Percentiles rank a stretch among this genome's conserved stretches.
These are phyloP conservation scores for Sarcophaga subvicina DNA, from an alignment of 2,888 invertebrate species.

Conservation along the genomic window DNA sequence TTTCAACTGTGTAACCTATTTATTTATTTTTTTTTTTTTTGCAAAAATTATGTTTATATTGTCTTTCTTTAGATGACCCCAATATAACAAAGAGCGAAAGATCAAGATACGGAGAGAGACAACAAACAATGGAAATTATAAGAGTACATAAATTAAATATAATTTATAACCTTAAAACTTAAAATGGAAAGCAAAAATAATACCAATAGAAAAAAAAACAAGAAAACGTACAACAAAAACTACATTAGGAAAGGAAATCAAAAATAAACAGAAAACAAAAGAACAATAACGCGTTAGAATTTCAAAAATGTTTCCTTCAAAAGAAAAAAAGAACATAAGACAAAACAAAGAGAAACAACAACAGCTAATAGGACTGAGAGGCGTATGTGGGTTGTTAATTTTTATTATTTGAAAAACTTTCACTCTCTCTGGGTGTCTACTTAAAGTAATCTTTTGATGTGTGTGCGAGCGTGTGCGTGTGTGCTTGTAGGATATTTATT, in stretches of 20 bases:
- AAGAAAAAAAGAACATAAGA: neutral
- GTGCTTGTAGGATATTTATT: slow-evolving; percentile 12
- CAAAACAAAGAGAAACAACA: neutral
- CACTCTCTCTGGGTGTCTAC: neutral
- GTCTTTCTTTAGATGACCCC: neutral
- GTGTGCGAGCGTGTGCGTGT: neutral
- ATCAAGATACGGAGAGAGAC: neutral
- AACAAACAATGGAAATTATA: neutral
- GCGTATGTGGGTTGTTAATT: slow-evolving; percentile 8
- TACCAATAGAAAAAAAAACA: no score
- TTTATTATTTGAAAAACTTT: slow-evolving; percentile 7
- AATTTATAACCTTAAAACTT: neutral
- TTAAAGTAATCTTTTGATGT: neutral
- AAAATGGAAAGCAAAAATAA: neutral
- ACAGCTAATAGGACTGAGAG: neutral
- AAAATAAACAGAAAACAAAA: neutral
- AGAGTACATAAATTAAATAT: neutral
- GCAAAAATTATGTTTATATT: neutral
- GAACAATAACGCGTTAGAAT: slow-evolving; percentile 15
- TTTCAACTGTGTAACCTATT: no score
- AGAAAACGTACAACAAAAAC: neutral
- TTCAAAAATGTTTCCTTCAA: neutral
- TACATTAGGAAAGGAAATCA: neutral
- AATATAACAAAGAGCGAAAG: neutral
- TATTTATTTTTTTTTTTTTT: neutral